Base-by-base conservation (phyloP, 2,888 invertebrate species). In the Sinelater perroti region DNA sequence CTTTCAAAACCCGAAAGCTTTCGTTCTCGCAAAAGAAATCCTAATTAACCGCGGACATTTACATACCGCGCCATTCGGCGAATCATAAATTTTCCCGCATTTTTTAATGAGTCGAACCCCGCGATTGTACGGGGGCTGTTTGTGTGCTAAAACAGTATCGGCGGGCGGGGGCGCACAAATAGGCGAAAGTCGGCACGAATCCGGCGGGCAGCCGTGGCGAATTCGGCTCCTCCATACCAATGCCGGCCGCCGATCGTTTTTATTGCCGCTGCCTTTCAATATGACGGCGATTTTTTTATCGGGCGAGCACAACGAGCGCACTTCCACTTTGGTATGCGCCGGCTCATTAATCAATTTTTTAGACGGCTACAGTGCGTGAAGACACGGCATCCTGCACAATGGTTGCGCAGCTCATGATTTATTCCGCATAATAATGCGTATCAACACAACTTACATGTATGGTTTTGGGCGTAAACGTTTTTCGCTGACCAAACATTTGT, bases 261-360 rank as follows among this genome's bases (percentile, higher is more conserved):
- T 24, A 24, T 40, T 14, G 24, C 40, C 13, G 13, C 40, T 21
- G 40, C 11, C 40, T 21, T 40, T 40, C 40, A 40, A 40, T 40
- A 40, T 40, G 24, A 40, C 21, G 24, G 26, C 21, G 21, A 24
- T 20, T 36, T 49, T 55, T 55, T 56, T 56, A 50, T 56, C 44
- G 45, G 36, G 35, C 14, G 50, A 35, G 50, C 17, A 45, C 47
- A 56, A 50, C 50, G n/a, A n/a, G n/a, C n/a, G 45, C 50, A 56
- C 40, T 42, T 45, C 44, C 51, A 38, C 31, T 44, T 56, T 33
- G 40, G 40, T 47, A 47, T 52, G 47, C 53, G 33, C 49, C 31
- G 42, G 42, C 47, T 54, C 59, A 59, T 59, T 59, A 59, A 59
- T 59, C 59, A 59, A 54, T 50, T 47, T 54, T 59, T 54, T 49